Conservation (phyloP, 2,888 invertebrate species). For the Polyommatus iphigenia region DNA sequence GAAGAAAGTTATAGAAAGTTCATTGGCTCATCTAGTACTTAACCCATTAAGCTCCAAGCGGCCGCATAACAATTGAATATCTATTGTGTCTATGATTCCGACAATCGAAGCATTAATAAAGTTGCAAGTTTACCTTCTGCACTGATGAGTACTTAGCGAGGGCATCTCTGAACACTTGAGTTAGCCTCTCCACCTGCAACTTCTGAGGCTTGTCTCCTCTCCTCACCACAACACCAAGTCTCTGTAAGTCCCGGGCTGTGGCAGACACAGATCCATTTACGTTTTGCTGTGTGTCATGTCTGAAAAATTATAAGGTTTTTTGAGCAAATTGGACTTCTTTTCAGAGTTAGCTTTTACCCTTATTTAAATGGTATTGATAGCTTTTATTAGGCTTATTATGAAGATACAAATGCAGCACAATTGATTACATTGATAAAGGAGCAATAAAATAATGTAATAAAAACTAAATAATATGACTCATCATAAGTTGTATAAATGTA, state of each 20-base stretch:
- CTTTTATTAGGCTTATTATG: no score
- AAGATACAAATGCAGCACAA: no score
- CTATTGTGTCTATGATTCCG: no score
- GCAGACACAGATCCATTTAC: constrained; percentile 87
- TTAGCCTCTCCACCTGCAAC: constrained; percentile 90
- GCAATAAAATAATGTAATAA: no score
- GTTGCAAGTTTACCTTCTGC: constrained; percentile 83
- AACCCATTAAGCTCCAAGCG: no score
- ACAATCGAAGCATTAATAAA: neutral
- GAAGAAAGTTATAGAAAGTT: no score
- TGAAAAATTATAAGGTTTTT: constrained; percentile 48
- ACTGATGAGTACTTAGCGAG: constrained; percentile 87
- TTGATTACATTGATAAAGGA: no score
- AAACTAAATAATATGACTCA: neutral
- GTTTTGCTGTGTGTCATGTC: constrained; percentile 86
- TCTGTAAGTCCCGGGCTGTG: constrained; percentile 86
- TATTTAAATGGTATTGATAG: no score
- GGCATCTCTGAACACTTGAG: constrained; percentile 89
- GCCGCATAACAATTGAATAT: no score
- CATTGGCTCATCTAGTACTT: no score
- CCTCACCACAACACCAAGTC: constrained; percentile 84
- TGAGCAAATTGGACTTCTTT: no score
- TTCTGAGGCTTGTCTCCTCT: constrained; percentile 89
- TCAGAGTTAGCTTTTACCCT: no score
- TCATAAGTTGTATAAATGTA: neutral